Base-by-base conservation (phyloP, 2,113 vertebrate genomes). In the Madoqua kirkii region DNA sequence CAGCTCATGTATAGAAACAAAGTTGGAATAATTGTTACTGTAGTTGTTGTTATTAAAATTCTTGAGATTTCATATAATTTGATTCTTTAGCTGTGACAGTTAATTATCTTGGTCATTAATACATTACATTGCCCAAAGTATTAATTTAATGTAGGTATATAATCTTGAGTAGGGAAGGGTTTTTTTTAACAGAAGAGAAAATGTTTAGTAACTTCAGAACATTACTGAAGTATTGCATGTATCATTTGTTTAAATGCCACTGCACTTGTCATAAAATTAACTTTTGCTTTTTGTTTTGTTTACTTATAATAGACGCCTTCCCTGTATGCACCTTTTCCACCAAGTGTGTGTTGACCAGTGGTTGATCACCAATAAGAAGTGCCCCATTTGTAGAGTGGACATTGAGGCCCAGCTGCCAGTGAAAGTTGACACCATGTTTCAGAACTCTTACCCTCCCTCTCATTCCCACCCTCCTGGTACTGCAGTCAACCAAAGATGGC, bases 401-500 rank as follows among this genome's bases (percentile, higher is more conserved):
- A 99, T 99, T 99, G 99, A 99, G 98, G 99, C 99, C 94, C 99
- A 99, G 98, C 99, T 99, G 99, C 99, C 99, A 88, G 99, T 94
- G 99, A 99, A 98, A 99, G 99, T 99, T 99, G 99, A 99, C 99
- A 99, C 98, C 98, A 97, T 99, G 99, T 99, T 99, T 98, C 98
- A 98, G 98, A 98, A 98, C 99, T 98, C 93, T 97, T 89, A 92
- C 98, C 97, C 92, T 97, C 98, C 98, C 98, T 99, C 98, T 98
- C 98, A 96, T 97, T 98, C 98, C 96, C 85, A 97, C 98, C 98
- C 98, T 99, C 98, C 99, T 99, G 99, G 99, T 99, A 99, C 99
- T 99, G 99, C 99, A 99, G 99, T 99, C 99, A 99, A 99, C 99
- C 99, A 99, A 99, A 99, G 99, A 99, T 99, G 99, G 99, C 99